Evolutionary conservation across 2,797 vertebrate genomes (phyloP).

Genomic region (Okamejei kenojei): DNA sequence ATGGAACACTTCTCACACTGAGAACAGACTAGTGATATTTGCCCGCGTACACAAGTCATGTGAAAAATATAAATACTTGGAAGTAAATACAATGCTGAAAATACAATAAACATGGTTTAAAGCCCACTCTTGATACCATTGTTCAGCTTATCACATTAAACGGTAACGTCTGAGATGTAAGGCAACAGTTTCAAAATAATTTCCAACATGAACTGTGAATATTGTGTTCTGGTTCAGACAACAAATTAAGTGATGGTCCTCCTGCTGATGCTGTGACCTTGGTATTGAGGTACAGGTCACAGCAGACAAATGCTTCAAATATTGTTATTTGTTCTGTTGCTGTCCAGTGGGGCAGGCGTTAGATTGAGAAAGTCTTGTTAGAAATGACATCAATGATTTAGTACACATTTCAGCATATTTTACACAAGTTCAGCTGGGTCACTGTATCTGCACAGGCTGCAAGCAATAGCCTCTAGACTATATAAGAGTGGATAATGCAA

Average conservation of each 20-base stretch:
- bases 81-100: background rate
- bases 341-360: background rate
- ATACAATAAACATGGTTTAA: background rate
- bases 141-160: background rate
- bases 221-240: background rate
- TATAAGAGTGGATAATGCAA: background rate
- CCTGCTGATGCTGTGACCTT: background rate
- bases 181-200: background rate
- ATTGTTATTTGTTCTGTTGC: background rate
- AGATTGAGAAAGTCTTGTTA: background rate
- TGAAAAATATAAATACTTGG: background rate
- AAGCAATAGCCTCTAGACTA: background rate
- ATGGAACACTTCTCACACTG: background rate
- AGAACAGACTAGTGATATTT: background rate
- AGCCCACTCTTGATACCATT: background rate
- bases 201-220: background rate
- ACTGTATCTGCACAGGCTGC: background rate
- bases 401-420: background rate
- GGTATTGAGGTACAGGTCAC: background rate
- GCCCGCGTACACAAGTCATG: background rate
- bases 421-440: background rate
- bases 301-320: background rate
- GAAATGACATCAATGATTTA: background rate
- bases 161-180: background rate
- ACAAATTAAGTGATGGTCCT: background rate